Percentiles rank a stretch among this genome's conserved stretches.
Evolutionary conservation across 1,140 invertebrate genomes (phyloP).

Genomic region (Melitaea cinxia): DNA sequence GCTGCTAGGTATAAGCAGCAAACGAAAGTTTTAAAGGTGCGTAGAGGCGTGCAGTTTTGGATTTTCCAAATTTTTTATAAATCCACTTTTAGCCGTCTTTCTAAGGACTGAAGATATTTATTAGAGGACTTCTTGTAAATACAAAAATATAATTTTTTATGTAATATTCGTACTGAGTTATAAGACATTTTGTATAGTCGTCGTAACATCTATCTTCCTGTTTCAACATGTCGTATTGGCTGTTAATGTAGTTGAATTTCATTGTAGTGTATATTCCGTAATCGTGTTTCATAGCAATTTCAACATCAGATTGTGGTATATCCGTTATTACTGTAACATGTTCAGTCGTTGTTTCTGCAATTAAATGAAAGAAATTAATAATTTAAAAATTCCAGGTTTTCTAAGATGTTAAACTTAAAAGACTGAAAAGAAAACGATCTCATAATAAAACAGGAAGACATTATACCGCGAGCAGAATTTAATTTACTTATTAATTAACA

Average conservation of each 20-base stretch:
- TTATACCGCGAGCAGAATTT: no score
- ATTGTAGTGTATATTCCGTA: conserved; percentile 36
- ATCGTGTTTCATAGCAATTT: conserved; percentile 30
- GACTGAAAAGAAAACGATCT: no score
- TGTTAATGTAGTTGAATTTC: conserved; percentile 34
- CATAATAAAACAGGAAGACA: no score
- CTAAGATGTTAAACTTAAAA: no score
- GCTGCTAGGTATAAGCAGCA: no score
- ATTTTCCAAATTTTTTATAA: no score
- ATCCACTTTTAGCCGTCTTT: no score
- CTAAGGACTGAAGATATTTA: no score
- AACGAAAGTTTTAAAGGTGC: no score
- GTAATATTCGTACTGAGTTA: conserved; percentile 27
- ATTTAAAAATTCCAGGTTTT: no score
- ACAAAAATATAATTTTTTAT: background rate
- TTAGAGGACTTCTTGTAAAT: background rate
- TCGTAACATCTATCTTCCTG: conserved; percentile 27
- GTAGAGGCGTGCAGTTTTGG: no score
- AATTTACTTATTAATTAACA: no score
- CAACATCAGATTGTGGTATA: conserved; percentile 35
- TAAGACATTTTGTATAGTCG: conserved; percentile 37
- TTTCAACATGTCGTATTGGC: conserved; percentile 19
- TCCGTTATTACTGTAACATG: conserved; percentile 29
- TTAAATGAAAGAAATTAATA: background rate
- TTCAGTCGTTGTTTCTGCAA: conserved; percentile 38